Evolutionary conservation across 2,113 vertebrate genomes (phyloP), one percentile per base, ranked within the genome.

Genomic region (Sorex araneus): DNA sequence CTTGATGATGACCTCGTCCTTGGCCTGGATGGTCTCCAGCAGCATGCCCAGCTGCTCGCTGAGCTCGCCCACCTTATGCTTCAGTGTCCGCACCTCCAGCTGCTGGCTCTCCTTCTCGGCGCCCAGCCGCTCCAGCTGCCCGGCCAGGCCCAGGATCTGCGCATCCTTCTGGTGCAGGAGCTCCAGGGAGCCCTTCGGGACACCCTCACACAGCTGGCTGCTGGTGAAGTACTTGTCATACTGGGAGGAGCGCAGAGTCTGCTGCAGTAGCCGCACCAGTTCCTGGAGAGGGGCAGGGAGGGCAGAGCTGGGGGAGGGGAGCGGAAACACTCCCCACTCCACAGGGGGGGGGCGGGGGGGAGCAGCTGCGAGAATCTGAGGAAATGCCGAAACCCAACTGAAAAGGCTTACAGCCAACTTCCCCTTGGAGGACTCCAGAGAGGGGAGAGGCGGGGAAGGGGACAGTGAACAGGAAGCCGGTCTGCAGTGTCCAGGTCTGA

Each of bases 1-100:
- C 94, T 99, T 99, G 74, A 99, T 98, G 96, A 99, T 99, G 90
- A 99, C 99, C 93, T 99, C 98, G 16, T 99, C 99, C 97, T 99
- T 99, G 93, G 99, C 99, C 92, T 99, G 99, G 95, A 99, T 99
- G 78, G 99, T 99, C 97, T 99, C 99, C 98, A 99, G 98, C 92
- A 99, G 93, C 99, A 99, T 99, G 15, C 98, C 98, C 94, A 99
- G 98, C 95, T 95, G 98, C 80, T 99, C 99, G 0, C 98, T 98
- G 30, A 99, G 98, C 90, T 99, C 99, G 28, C 98, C 98, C 57
- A 99, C 98, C 93, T 98, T 99, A 84, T 97, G 95, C 95, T 99
- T 99, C 94, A 99, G 98, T 1, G 97, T 95, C 94, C 98, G 98
- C 45, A 98, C 97, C 95, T 99, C 99, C 92, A 99, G 98, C 84